Evolutionary conservation across 2,113 vertebrate genomes (phyloP).

Genomic region (Caranx melampygus): DNA sequence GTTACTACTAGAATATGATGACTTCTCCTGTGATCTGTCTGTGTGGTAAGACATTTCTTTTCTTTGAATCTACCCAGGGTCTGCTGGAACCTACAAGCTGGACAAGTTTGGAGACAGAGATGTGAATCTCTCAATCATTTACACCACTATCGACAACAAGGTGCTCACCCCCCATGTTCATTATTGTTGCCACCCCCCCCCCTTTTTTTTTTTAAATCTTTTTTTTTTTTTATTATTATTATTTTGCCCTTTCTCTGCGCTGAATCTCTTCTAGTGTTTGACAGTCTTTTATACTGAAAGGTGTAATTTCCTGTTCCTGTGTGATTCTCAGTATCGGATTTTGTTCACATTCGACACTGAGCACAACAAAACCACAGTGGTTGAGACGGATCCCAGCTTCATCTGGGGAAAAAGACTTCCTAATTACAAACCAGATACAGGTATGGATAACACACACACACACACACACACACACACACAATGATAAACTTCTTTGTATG

Average conservation of each 20-base stretch:
- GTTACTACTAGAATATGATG: background rate
- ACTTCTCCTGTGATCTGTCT: background rate
- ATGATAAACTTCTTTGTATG: too few species aligned
- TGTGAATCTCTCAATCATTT: slow-evolving; percentile 86
- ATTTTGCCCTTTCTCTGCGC: background rate
- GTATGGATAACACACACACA: slow-evolving; percentile 29
- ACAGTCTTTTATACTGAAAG: slow-evolving; percentile 3
- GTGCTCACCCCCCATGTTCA: slow-evolving; percentile 69
- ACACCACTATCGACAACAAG: slow-evolving; percentile 80
- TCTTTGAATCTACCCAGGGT: slow-evolving; percentile 77
- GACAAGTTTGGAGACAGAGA: slow-evolving; percentile 91
- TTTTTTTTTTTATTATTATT: too few species aligned
- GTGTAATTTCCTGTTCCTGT: background rate
- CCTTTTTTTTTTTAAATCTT: too few species aligned
- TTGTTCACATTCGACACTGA: slow-evolving; percentile 88
- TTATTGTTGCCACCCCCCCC: background rate
- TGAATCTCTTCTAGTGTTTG: background rate
- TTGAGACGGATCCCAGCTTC: slow-evolving; percentile 77
- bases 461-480: slow-evolving; percentile 4
- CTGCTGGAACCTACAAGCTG: slow-evolving; percentile 84
- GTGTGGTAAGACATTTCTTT: background rate
- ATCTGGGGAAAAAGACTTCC: slow-evolving; percentile 89
- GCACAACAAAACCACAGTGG: slow-evolving; percentile 46
- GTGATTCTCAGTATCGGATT: slow-evolving; percentile 80
- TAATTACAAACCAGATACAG: slow-evolving; percentile 62